phyloP scores from a whole-genome alignment of 2,888 invertebrate genomes.

The Caenorhabditis sinica region DNA sequence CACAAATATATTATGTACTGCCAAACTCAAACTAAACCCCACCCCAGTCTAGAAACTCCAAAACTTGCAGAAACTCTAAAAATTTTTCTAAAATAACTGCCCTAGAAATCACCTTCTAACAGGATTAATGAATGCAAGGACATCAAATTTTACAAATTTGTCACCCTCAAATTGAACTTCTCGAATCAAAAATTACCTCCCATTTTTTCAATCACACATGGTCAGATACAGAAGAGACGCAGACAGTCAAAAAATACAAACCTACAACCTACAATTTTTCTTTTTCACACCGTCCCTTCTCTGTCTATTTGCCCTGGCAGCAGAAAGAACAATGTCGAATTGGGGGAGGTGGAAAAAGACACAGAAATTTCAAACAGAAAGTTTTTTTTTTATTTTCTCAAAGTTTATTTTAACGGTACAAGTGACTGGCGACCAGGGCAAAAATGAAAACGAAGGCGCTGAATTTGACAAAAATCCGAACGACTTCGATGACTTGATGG shows the following conservation, averaged over 20 bases:
- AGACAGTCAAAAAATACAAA: slow-evolving; percentile 3
- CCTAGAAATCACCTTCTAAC: background rate
- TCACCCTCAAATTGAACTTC: background rate
- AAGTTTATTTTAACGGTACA: slow-evolving; percentile 56
- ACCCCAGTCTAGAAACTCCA: background rate
- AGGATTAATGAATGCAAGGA: slow-evolving; percentile 10
- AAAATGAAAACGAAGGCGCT: slow-evolving; percentile 66
- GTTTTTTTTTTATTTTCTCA: background rate
- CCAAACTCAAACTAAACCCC: background rate
- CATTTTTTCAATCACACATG: background rate
- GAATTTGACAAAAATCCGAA: slow-evolving; percentile 69
- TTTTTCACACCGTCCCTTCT: slow-evolving; percentile 6
- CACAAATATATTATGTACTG: no score
- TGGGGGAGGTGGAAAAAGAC: slow-evolving; percentile 13
- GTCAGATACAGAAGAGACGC: slow-evolving; percentile 33
- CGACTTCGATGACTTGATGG: slow-evolving; percentile 61
- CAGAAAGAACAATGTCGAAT: slow-evolving; percentile 23
- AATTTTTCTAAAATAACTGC: background rate
- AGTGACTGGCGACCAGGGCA: slow-evolving; percentile 61
- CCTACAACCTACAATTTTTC: slow-evolving; percentile 51
- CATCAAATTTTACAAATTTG: no score
- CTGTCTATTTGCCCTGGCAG: background rate
- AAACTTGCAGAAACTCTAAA: background rate
- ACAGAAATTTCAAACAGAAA: slow-evolving; percentile 13
- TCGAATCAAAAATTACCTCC: slow-evolving; percentile 21